phyloP scores from a whole-genome alignment of 2,113 vertebrate species.

The Alaudala cheleensis region DNA sequence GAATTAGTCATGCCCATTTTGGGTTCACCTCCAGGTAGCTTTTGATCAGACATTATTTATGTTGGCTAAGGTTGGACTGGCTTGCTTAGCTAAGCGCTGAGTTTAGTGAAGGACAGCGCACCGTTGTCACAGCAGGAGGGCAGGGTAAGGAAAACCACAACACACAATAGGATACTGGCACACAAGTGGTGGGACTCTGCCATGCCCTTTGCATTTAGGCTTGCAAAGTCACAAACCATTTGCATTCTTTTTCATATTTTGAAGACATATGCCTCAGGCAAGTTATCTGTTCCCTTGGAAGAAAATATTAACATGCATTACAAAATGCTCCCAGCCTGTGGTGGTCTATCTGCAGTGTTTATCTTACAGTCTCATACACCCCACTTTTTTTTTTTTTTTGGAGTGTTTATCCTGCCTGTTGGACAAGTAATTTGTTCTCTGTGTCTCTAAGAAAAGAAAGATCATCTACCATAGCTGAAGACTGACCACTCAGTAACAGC shows the following conservation, averaged over 20 bases:
- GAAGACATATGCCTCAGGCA: background rate
- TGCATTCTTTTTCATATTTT: background rate
- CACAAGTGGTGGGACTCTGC: background rate
- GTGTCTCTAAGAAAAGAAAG: background rate
- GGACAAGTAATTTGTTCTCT: background rate
- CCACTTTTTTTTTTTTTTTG: background rate
- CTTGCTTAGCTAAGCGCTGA: background rate
- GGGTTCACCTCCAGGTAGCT: slow-evolving; percentile 9
- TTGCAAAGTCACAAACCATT: background rate
- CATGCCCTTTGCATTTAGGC: background rate
- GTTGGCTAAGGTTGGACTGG: background rate
- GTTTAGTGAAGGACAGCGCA: background rate
- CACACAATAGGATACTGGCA: background rate
- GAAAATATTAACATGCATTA: background rate
- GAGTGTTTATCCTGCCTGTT: background rate
- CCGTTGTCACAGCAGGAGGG: background rate
- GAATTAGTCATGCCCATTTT: background rate
- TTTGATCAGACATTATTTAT: background rate
- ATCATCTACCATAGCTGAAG: background rate
- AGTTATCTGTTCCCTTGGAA: background rate
- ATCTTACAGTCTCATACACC: background rate
- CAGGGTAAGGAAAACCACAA: background rate
- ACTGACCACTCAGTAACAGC: background rate
- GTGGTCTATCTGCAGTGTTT: background rate
- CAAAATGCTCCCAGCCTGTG: background rate